A percentile compares a stretch with the other conserved stretches of the same genome.
Evolutionary conservation across 2,888 invertebrate genomes (phyloP).

Genomic region (Linnaemya tessellans): DNA sequence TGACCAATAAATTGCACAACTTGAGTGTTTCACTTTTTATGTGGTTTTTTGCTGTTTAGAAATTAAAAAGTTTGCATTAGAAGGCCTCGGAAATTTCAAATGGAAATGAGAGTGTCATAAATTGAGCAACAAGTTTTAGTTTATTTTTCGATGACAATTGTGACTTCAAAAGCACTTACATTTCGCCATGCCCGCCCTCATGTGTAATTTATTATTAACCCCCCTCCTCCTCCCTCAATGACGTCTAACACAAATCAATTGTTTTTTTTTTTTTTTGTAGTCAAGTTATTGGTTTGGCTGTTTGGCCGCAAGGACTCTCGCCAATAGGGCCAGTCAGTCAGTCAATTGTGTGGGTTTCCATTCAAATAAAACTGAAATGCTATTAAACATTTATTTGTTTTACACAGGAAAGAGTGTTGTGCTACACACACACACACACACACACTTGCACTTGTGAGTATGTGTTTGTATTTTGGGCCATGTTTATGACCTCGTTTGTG

Average conservation of each 20-base stretch:
- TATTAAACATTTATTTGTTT: background rate
- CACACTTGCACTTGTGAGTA: background rate
- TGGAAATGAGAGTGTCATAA: no score
- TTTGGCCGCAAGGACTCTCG: constrained; percentile 2
- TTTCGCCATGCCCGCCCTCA: background rate
- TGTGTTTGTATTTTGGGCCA: background rate
- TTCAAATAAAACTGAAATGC: constrained; percentile 24
- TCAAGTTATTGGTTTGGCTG: background rate
- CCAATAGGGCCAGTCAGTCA: constrained; percentile 14
- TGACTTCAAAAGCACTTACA: background rate
- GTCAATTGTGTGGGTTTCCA: constrained; percentile 8
- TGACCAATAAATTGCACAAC: constrained; percentile 68
- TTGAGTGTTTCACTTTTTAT: constrained; percentile 47
- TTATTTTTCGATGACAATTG: background rate
- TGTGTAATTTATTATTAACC: background rate
- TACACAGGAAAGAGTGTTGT: background rate
- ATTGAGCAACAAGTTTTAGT: constrained; percentile 24
- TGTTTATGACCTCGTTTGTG: constrained; percentile 30
- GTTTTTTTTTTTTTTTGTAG: background rate
- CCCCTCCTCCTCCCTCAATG: no score
- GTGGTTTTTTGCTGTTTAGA: constrained; percentile 26
- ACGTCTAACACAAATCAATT: constrained; percentile 6
- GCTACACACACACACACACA: background rate
- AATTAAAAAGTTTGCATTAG: constrained; percentile 23
- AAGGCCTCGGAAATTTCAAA: background rate